These are phyloP conservation scores for Equus quagga DNA, from an alignment of 2,113 vertebrate genomes.

Conservation along the genomic window DNA sequence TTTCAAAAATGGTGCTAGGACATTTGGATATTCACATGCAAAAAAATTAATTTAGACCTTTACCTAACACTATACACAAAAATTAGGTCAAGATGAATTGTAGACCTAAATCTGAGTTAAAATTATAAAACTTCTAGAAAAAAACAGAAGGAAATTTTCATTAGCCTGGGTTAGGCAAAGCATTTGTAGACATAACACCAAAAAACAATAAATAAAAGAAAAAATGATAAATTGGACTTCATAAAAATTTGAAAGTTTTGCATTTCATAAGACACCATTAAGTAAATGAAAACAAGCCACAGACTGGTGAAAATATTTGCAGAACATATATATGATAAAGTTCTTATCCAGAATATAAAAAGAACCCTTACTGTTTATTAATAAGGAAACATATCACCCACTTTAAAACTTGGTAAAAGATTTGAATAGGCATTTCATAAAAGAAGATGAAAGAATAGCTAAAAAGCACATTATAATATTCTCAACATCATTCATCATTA, in stretches of 20 bases:
- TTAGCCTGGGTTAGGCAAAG: background rate
- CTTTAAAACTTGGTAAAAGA: conserved; percentile 20
- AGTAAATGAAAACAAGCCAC: background rate
- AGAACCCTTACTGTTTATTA: background rate
- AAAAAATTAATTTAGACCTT: conserved; percentile 1
- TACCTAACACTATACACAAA: conserved; percentile 3
- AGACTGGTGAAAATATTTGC: conserved; percentile 26
- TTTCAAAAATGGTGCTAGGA: background rate
- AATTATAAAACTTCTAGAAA: background rate
- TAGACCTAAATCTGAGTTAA: background rate
- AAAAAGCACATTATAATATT: background rate
- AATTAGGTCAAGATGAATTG: background rate
- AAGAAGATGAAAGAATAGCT: background rate
- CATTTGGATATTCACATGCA: background rate
- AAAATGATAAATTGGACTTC: background rate
- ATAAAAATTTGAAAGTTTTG: background rate
- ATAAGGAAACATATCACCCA: conserved; percentile 6
- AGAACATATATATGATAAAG: background rate
- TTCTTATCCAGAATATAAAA: conserved; percentile 29
- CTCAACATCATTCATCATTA: background rate
- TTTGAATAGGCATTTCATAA: background rate
- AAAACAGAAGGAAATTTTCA: background rate
- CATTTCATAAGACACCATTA: background rate
- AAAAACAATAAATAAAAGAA: background rate
- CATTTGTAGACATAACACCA: background rate